Conservation (phyloP, 30 jellyfish, hydroid and myxozoan species). For the Aurelia sp. region DNA sequence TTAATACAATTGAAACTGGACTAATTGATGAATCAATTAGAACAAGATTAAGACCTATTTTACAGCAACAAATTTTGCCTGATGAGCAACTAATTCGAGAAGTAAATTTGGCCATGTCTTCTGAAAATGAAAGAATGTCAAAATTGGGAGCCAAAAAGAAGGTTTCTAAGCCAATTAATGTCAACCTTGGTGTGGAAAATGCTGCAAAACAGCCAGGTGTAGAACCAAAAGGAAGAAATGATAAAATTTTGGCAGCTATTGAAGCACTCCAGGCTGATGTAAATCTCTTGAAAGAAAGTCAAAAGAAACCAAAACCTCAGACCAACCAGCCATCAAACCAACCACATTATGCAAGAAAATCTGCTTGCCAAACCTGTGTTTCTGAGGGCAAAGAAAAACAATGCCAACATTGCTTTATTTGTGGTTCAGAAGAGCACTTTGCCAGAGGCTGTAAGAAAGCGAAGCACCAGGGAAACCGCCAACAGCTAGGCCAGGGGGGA, state of each 20-base stretch:
- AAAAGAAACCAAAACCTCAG: background rate
- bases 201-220: conserved; percentile 27
- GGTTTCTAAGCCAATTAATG: conserved; percentile 6
- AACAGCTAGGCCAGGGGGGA: background rate
- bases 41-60: conserved; percentile 7
- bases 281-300: background rate
- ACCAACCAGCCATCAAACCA: conserved; percentile 3
- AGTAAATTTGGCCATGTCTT: background rate
- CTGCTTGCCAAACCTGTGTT: background rate
- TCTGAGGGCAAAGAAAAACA: conserved; percentile 9
- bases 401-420: conserved; percentile 39
- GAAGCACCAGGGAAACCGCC: conserved; percentile 2
- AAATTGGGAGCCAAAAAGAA: conserved; percentile 25
- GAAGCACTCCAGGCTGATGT: conserved; percentile 36
- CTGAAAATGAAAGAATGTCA: conserved; percentile 14
- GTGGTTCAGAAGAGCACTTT: conserved; percentile 27
- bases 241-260: conserved; percentile 21
- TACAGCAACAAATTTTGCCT: conserved; percentile 1
- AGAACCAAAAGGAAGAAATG: conserved; percentile 10
- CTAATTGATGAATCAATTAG: conserved; percentile 40
- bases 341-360: conserved; percentile 2
- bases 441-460: background rate
- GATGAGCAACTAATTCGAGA: conserved; percentile 19
- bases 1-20: conserved; percentile 39
- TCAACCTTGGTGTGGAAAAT: conserved; percentile 13